Evolutionary conservation across 2,888 invertebrate species (phyloP), one percentile per base, ranked within the genome.

Genomic region (Amiota minor): DNA sequence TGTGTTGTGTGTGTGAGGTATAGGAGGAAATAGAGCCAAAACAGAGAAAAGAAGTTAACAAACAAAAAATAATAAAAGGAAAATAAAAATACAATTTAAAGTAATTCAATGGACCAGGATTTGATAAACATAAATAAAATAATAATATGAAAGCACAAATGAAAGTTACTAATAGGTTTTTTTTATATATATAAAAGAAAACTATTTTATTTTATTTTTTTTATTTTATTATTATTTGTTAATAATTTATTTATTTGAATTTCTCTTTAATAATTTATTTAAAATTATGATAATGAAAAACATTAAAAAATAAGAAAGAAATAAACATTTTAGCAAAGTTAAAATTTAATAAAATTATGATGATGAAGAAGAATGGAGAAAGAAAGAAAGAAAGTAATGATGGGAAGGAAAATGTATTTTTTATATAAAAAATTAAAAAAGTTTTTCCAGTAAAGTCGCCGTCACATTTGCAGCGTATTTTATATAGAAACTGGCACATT

Each of bases 161-260:
- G 70, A 76, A 80, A 82, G 85, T 82, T 82, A 82, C 82, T 84
- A 84, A 83, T 77, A 76, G 85, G 82, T 82, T 82, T 85, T 82
- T 84, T 75, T 76, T n/a, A n/a, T n/a, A n/a, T 71, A 6, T 35
- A 35, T 35, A 35, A 35, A 35, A 35, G 0, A 35, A 62, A 77
- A 59, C 70, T 62, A 72, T 61, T 62, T 74, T 77, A 46, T 9
- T 53, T 18, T 18, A 20, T 50, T 67, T 18, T 50, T 67, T 23
- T 47, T 67, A 16, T 9, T 65, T 65, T 16, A 23, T 65, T 49
- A 16, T 59, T 65, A 65, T 47, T 47, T 47, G 46, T 47, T 47
- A 12, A 65, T 47, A 45, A 62, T 20, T 68, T 20, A 67, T 23
- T 62, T 35, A 18, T 68, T 68, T 67, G 9, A 12, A 9, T 50